Percentiles rank a stretch among this genome's conserved stretches.
These are phyloP conservation scores for Falco punctatus DNA, from an alignment of 2,113 vertebrate species.

Conservation along the genomic window DNA sequence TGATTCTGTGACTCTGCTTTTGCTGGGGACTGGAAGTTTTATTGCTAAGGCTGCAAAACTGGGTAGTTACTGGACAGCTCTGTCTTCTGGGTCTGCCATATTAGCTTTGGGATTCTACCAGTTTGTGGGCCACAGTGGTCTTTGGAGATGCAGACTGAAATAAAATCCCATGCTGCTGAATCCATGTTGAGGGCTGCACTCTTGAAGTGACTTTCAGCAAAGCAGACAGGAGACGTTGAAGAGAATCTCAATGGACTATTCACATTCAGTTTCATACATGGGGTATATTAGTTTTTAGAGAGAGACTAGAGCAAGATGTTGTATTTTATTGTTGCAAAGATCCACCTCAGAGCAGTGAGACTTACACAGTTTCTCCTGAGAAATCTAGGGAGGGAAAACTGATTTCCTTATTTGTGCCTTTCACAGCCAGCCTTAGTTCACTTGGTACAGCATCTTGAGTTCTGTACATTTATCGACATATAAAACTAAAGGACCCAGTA, in stretches of 20 bases:
- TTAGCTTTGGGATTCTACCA: neutral
- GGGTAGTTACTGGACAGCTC: neutral
- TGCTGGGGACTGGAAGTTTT: neutral
- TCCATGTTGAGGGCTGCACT: neutral
- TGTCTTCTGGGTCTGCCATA: neutral
- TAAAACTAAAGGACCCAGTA: neutral
- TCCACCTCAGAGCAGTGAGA: neutral
- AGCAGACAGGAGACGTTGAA: neutral
- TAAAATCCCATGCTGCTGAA: neutral
- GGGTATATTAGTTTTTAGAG: neutral
- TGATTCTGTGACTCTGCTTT: neutral
- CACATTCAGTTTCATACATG: neutral
- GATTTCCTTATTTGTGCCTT: neutral
- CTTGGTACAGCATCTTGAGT: neutral
- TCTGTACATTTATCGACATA: neutral
- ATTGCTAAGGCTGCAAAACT: neutral
- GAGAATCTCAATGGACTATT: neutral
- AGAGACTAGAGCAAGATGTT: neutral
- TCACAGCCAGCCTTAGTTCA: neutral
- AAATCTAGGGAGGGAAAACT: neutral
- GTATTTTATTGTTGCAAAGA: neutral
- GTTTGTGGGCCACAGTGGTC: neutral
- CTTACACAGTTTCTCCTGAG: neutral
- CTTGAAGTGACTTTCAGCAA: neutral
- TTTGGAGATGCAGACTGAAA: neutral